Conservation (phyloP, 1,140 invertebrate genomes). For the Dendrolimus punctatus region DNA sequence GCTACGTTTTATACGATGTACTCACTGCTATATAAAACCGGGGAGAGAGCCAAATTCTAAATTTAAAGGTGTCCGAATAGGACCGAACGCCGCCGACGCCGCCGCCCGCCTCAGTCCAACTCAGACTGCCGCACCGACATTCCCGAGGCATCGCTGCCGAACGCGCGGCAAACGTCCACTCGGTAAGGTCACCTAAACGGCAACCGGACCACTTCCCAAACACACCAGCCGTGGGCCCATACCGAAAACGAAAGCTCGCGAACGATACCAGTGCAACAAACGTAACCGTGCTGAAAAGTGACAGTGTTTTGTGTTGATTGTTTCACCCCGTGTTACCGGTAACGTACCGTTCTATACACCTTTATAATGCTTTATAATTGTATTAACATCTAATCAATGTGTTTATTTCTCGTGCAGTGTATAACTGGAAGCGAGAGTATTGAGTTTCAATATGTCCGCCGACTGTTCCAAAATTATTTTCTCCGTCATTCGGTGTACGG, state of each 20-base stretch:
- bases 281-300: constrained; percentile 38
- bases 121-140: constrained; percentile 56
- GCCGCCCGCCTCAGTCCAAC: constrained; percentile 66
- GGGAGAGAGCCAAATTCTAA: constrained; percentile 69
- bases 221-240: constrained; percentile 32
- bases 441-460: constrained; percentile 58
- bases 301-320: constrained; percentile 50
- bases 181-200: constrained; percentile 34
- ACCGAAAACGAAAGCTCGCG: constrained; percentile 32
- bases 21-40: constrained; percentile 71
- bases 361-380: constrained; percentile 15
- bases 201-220: constrained; percentile 33
- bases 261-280: constrained; percentile 35
- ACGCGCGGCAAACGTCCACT: constrained; percentile 47
- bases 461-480: constrained; percentile 45
- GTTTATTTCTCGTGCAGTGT: constrained; percentile 11
- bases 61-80: constrained; percentile 58
- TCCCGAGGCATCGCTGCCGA: constrained; percentile 46
- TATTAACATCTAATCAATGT: no score
- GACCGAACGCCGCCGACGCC: constrained; percentile 50
- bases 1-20: constrained; percentile 68
- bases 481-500: constrained; percentile 28
- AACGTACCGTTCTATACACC: constrained; percentile 29
- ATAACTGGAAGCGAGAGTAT: constrained; percentile 43
- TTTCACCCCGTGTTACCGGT: constrained; percentile 41